Evolutionary conservation across 1,140 invertebrate genomes (phyloP), one percentile per base, ranked within the genome.

Genomic region (Hormaphis cornu): DNA sequence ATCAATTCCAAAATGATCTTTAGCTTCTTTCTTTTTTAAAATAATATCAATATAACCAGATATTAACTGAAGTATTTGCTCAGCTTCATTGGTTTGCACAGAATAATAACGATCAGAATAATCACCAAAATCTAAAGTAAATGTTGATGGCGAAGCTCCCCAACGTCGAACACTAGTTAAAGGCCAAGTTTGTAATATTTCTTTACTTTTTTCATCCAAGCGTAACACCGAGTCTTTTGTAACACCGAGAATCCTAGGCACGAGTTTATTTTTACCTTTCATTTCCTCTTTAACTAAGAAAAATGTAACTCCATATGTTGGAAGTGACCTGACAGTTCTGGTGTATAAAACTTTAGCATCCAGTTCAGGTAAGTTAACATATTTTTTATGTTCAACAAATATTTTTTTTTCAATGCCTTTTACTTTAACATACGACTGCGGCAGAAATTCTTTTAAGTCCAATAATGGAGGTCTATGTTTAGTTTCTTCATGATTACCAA

Each of bases 41-140:
- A 99, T 98, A 76, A 99, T 99, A 80, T 99, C 97, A 76, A 99
- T 98, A 80, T 99, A 99, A 22, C 96, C 97, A 56, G 93, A 90
- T 76, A 99, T 98, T 48, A 99, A 84, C 76, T 97, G 93, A 58
- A 95, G 86, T 74, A 98, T 99, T 80, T 97, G 95, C 79, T 99
- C 96, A 12, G 95, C 96, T 79, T 99, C 96, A 2, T 91, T 90
- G 0, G 97, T 98, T 78, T 99, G 95, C 30, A 98, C 95, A 40
- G 93, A 96, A 81, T 98, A 99, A 81, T 98, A 98, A 74, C 90
- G 87, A 79, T 98, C 95, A 30, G 94, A 93, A 78, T 99, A 98
- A 77, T 99, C 97, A 1, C 97, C 97, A 81, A 99, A 99, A 82
- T 99, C 97, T 46, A 99, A 82, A 0, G 95, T 98, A 77, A 98